Evolutionary conservation across 1,140 invertebrate genomes (phyloP), one percentile per base, ranked within the genome.

Genomic region (Drosophila prosaltans): DNA sequence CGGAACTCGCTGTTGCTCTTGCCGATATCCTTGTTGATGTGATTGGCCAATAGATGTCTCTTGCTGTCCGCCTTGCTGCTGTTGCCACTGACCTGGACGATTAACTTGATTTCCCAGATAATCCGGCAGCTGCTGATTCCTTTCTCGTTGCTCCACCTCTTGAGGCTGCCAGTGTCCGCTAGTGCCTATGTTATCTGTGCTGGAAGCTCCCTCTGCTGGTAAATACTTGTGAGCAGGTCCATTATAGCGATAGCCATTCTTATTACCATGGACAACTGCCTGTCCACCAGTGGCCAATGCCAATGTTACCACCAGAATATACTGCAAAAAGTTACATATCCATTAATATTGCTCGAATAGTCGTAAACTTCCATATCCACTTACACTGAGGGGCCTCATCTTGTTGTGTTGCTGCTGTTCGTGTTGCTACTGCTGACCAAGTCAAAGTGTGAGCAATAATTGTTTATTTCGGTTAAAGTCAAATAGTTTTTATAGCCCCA

Each of bases 221-320:
- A 88, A 43, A 51, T 88, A 88, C 6, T 88, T 88, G 48, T 88
- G 83, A 1, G 83, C 80, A 0, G 83, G 83, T 7, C 84, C 83
- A 55, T 88, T 89, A 5, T 88, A 88, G 2, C 83, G 84, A 60
- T 88, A 88, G 26, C 84, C 83, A 48, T 78, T 65, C 3, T 55
- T 7, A 65, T 86, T 79, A 10, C 40, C 74, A 6, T 70, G 73
- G 11, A 77, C 74, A 9, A 77, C 74, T 9, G 74, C 74, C 21
- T 77, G 65, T 4, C 76, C 26, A 3, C 76, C 26, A 3, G 30
- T 32, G 30, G 39, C n/a, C 10, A 69, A 2, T 10, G 66, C 66
- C 43, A 77, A 8, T 6, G 64, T 32, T n/a, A 45, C 9, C 9
- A 51, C 21, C 1, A 77, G 6, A 21, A 40, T 21, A 40, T 60